phyloP scores from a whole-genome alignment of 2,113 vertebrate genomes.

The Oceanites oceanicus region DNA sequence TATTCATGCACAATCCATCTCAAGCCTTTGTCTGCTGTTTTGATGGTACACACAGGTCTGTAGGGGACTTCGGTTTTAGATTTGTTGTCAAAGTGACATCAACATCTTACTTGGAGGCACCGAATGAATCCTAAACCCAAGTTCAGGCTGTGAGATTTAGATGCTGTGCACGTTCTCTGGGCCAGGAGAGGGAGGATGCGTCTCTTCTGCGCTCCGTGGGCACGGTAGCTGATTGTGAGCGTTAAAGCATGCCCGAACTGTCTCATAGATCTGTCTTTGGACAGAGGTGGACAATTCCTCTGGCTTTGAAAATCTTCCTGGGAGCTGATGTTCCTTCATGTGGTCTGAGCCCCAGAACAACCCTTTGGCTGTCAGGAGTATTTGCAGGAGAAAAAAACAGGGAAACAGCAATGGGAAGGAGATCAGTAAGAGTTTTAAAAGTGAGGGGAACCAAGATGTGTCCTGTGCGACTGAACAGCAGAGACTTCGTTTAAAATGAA shows the following conservation, averaged over 20 bases:
- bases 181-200: neutral
- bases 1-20: neutral
- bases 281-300: neutral
- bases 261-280: neutral
- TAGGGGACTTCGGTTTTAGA: neutral
- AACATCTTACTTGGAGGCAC: neutral
- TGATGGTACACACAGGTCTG: neutral
- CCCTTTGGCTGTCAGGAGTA: neutral
- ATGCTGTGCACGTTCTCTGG: neutral
- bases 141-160: neutral
- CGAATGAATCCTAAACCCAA: neutral
- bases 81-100: neutral
- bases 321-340: neutral
- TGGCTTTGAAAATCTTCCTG: neutral
- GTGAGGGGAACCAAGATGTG: neutral
- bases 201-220: neutral
- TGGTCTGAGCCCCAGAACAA: neutral
- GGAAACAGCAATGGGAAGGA: neutral
- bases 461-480: rapidly evolving
- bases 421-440: neutral
- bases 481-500: neutral
- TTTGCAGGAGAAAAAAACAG: neutral
- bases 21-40: neutral
- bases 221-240: neutral
- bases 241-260: neutral